A percentile compares a stretch with the other conserved stretches of the same genome.
Evolutionary conservation across 2,888 invertebrate genomes (phyloP).

Genomic region (Agrochola circellaris): DNA sequence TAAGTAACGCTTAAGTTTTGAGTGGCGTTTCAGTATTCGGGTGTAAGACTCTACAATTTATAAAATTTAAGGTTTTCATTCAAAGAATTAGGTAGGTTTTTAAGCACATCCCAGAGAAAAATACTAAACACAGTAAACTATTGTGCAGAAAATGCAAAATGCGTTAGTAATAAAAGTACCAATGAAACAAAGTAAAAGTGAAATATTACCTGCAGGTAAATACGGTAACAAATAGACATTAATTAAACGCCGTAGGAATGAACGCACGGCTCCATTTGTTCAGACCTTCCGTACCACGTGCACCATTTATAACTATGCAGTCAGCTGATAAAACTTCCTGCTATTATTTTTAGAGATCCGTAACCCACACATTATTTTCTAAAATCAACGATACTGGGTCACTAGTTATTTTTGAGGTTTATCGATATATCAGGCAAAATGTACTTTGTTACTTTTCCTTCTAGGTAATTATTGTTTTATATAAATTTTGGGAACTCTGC

Average conservation of each 20-base stretch:
- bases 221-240: constrained; percentile 53
- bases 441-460: neutral
- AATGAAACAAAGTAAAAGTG: constrained; percentile 32
- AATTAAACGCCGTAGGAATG: constrained; percentile 48
- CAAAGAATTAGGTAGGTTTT: neutral
- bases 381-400: neutral
- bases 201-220: constrained; percentile 33
- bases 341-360: constrained; percentile 55
- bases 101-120: neutral
- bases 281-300: constrained; percentile 57
- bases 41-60: neutral
- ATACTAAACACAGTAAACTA: neutral
- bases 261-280: constrained; percentile 54
- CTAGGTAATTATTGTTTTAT: no score
- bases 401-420: no score
- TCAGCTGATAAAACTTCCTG: constrained; percentile 54
- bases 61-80: neutral
- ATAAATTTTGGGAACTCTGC: no score
- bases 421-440: neutral
- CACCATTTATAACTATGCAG: constrained; percentile 65
- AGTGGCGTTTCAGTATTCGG: no score
- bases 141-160: constrained; percentile 4
- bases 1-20: no score
- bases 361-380: neutral
- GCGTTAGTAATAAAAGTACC: constrained; percentile 19